A percentile compares a stretch with the other conserved stretches of the same genome.
Conservation (phyloP, 92 coral and sea anemone species). For the Zoanthus gigantus region DNA sequence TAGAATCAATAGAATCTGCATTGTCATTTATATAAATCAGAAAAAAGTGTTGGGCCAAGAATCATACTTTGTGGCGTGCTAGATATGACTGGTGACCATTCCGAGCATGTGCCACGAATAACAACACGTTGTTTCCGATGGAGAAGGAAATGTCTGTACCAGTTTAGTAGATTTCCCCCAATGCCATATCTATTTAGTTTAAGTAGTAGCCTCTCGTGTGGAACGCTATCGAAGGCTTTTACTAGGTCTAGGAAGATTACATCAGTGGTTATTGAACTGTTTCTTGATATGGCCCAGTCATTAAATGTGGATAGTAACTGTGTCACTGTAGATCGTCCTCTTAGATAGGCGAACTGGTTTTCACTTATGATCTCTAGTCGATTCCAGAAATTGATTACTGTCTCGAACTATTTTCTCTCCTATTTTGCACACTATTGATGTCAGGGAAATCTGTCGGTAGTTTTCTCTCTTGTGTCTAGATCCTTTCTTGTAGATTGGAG, state of each 20-base stretch:
- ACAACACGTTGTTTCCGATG: neutral
- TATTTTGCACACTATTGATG: conserved; percentile 64
- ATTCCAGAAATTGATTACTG: conserved; percentile 46
- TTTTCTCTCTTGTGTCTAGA: conserved; percentile 61
- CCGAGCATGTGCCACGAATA: neutral
- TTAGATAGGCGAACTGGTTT: conserved; percentile 58
- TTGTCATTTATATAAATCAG: neutral
- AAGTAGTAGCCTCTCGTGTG: conserved; percentile 10
- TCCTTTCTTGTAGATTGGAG: conserved; percentile 69
- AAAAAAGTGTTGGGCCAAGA: conserved; percentile 3
- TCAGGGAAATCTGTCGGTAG: conserved; percentile 67
- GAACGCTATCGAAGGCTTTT: conserved; percentile 1
- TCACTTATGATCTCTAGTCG: conserved; percentile 28
- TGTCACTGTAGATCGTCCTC: conserved; percentile 50
- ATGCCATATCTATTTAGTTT: conserved; percentile 16
- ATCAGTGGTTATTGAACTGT: conserved; percentile 3
- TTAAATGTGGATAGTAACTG: conserved; percentile 41
- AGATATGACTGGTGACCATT: conserved; percentile 21
- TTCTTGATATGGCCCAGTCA: conserved; percentile 57
- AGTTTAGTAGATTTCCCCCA: neutral
- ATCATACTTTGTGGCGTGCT: neutral
- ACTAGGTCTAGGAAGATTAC: neutral
- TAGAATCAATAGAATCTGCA: neutral
- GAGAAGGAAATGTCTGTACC: neutral
- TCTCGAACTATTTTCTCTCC: conserved; percentile 53